Evolutionary conservation across 2,797 vertebrate genomes (phyloP).

Genomic region (Paramormyrops hopkinsi): DNA sequence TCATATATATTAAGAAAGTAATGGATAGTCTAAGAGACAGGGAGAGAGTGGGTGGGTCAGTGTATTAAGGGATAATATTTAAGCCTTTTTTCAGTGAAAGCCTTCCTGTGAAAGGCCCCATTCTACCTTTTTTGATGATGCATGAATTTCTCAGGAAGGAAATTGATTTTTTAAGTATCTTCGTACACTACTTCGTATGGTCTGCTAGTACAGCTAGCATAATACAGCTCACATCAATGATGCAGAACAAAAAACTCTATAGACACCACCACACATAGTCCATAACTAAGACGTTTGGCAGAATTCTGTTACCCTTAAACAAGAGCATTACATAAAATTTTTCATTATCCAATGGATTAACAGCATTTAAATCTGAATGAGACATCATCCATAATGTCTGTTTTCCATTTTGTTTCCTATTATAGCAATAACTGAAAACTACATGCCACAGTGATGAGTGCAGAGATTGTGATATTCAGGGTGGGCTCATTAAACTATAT

Average conservation of each 20-base stretch:
- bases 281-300: neutral
- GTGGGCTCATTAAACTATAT: neutral
- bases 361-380: neutral
- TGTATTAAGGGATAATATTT: constrained; percentile 9
- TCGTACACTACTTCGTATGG: neutral
- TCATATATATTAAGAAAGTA: neutral
- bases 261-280: neutral
- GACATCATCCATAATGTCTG: neutral
- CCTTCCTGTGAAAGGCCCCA: neutral
- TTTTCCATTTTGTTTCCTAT: neutral
- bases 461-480: neutral
- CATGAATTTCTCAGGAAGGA: neutral
- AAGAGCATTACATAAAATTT: neutral
- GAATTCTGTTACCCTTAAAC: neutral
- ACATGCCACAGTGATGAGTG: neutral
- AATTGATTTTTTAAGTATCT: constrained; percentile 20
- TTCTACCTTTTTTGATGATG: constrained; percentile 11
- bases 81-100: constrained; percentile 15
- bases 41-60: neutral
- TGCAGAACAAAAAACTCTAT: neutral
- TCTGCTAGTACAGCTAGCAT: neutral
- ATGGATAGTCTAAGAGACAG: neutral
- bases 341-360: neutral
- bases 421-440: neutral
- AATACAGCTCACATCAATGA: neutral